These are phyloP conservation scores for Anhinga anhinga DNA, from an alignment of 2,113 vertebrate genomes.

Conservation along the genomic window DNA sequence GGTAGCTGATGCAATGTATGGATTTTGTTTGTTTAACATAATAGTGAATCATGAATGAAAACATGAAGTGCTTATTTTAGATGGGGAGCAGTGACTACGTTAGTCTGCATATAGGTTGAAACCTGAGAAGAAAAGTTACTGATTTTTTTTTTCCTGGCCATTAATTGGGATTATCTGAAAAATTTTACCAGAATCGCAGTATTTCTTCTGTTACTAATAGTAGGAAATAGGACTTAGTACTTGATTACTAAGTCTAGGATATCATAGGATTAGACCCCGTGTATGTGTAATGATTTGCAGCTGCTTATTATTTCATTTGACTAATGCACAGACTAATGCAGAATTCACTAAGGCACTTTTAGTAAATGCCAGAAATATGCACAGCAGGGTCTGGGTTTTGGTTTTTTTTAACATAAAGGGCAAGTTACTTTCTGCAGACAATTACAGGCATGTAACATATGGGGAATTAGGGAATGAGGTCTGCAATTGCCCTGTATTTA, in stretches of 20 bases:
- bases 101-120: not conserved
- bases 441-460: not conserved
- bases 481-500: not conserved
- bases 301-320: not conserved
- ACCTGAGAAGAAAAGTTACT: not conserved
- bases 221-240: not conserved
- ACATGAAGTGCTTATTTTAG: not conserved
- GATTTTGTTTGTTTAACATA: not conserved
- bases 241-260: not conserved
- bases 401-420: not conserved
- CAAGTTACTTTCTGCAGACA: not conserved
- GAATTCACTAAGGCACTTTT: not conserved
- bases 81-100: not conserved
- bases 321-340: not conserved
- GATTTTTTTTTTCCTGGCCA: not conserved
- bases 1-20: not conserved
- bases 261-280: accelerated
- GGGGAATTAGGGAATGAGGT: not conserved
- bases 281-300: not conserved
- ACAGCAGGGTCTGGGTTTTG: not conserved
- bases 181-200: not conserved
- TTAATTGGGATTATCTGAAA: not conserved
- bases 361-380: not conserved
- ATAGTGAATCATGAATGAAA: not conserved
- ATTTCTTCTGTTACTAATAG: not conserved